Conservation (phyloP, 2,888 invertebrate genomes). For the Junonia oenone region DNA sequence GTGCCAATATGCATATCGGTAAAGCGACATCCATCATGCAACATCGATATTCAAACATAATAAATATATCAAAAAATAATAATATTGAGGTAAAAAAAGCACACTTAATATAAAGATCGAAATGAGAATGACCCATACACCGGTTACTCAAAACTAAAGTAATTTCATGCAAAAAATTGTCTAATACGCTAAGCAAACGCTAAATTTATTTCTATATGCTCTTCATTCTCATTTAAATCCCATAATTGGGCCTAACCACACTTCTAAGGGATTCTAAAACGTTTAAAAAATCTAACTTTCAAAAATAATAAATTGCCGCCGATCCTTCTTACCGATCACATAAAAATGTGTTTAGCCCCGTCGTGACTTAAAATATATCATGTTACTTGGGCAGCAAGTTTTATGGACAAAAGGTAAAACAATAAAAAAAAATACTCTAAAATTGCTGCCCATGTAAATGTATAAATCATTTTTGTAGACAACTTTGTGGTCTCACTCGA, state of each 20-base stretch:
- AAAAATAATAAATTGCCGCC: not conserved
- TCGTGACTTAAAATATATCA: constrained; percentile 5
- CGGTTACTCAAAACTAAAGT: constrained; percentile 34
- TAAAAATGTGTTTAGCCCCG: constrained; percentile 39
- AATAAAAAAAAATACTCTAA: not conserved
- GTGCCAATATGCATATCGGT: constrained; percentile 65
- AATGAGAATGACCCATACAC: constrained; percentile 71
- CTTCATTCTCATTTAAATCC: constrained; percentile 75
- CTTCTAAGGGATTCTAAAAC: constrained; percentile 26
- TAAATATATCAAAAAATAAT: constrained; percentile 38
- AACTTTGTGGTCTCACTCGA: constrained; percentile 21
- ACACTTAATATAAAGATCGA: constrained; percentile 53
- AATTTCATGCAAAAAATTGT: constrained; percentile 29
- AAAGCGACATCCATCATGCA: constrained; percentile 73
- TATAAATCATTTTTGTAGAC: not conserved
- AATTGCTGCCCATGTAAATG: constrained; percentile 3
- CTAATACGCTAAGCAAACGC: constrained; percentile 20
- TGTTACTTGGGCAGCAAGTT: constrained; percentile 2
- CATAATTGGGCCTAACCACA: constrained; percentile 49
- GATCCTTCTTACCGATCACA: not conserved
- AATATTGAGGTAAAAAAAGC: constrained; percentile 40
- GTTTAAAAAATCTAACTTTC: not conserved
- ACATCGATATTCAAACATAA: constrained; percentile 51
- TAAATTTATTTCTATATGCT: constrained; percentile 19
- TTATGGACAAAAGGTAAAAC: too few species aligned